phyloP scores from a whole-genome alignment of 2,797 vertebrate species.

The Furcifer pardalis region DNA sequence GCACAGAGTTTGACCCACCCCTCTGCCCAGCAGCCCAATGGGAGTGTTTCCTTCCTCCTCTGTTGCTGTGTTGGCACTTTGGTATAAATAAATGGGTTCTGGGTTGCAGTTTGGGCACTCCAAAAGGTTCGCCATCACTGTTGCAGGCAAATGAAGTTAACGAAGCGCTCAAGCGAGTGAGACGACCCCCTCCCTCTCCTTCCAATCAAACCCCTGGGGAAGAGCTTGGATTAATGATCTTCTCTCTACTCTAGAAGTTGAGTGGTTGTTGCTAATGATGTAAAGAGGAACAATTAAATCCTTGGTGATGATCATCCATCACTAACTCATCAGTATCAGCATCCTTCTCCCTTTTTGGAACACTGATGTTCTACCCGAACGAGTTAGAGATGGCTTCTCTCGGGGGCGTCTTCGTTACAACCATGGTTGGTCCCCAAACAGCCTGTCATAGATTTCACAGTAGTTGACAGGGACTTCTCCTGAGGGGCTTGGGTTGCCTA shows the following conservation, averaged over 20 bases:
- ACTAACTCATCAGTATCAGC: constrained; percentile 3
- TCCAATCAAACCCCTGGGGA: neutral
- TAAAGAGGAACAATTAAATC: constrained; percentile 36
- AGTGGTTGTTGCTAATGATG: constrained; percentile 15
- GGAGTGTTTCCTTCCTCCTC: too few species aligned
- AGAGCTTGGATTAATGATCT: constrained; percentile 25
- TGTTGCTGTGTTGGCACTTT: too few species aligned
- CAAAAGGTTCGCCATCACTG: too few species aligned
- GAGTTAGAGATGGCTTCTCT: neutral
- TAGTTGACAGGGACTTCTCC: too few species aligned
- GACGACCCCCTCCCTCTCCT: too few species aligned
- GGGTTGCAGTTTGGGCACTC: too few species aligned
- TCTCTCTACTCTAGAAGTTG: constrained; percentile 27
- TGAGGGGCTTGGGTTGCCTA: neutral
- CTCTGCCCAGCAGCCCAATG: too few species aligned
- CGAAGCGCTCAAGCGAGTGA: neutral
- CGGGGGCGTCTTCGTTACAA: neutral
- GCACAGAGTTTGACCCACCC: too few species aligned
- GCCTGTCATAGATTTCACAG: neutral
- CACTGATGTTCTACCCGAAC: neutral
- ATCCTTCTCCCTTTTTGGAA: neutral
- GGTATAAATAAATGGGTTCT: too few species aligned
- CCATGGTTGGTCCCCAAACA: neutral
- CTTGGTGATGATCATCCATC: constrained; percentile 38
- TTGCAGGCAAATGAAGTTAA: neutral